A percentile compares a stretch with the other conserved stretches of the same genome.
Evolutionary conservation across 2,888 invertebrate genomes (phyloP).

Genomic region (Pristionchus maxplancki): DNA sequence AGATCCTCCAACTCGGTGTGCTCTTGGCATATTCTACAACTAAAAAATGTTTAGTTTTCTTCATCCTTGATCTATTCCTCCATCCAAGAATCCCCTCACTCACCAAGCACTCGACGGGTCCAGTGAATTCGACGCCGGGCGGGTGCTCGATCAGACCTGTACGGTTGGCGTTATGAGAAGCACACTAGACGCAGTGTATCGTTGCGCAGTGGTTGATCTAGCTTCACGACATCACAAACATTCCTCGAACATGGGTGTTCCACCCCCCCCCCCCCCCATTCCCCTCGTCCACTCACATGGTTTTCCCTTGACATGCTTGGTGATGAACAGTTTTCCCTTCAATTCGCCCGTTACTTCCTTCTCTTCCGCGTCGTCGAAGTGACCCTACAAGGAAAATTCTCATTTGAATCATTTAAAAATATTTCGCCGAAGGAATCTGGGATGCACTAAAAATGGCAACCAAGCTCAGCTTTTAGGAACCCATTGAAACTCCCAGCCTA

Average conservation of each 20-base stretch:
- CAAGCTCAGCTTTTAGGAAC: too few relatives aligned
- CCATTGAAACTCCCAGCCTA: not conserved
- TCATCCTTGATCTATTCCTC: too few relatives aligned
- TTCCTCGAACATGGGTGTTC: too few relatives aligned
- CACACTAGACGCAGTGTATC: not conserved
- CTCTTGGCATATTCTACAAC: not conserved
- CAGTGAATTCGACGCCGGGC: constrained; percentile 70
- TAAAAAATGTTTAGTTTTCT: constrained; percentile 7
- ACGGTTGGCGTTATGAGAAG: not conserved
- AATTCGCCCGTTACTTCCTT: constrained; percentile 78
- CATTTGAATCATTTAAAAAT: too few relatives aligned
- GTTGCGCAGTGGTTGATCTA: not conserved
- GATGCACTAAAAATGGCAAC: too few relatives aligned
- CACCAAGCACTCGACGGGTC: constrained; percentile 59
- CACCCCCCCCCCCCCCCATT: too few relatives aligned
- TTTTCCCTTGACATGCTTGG: constrained; percentile 38
- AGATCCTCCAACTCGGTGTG: too few relatives aligned
- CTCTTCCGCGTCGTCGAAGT: constrained; percentile 68
- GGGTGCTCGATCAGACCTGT: constrained; percentile 54
- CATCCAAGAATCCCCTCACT: too few relatives aligned
- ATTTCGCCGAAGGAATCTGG: too few relatives aligned
- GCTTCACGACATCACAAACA: too few relatives aligned
- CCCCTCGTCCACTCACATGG: constrained; percentile 15
- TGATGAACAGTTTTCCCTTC: constrained; percentile 78
- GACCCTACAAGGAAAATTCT: constrained; percentile 49